Evolutionary conservation across 2,888 invertebrate genomes (phyloP), one percentile per base, ranked within the genome.

Genomic region (Timema cristinae): DNA sequence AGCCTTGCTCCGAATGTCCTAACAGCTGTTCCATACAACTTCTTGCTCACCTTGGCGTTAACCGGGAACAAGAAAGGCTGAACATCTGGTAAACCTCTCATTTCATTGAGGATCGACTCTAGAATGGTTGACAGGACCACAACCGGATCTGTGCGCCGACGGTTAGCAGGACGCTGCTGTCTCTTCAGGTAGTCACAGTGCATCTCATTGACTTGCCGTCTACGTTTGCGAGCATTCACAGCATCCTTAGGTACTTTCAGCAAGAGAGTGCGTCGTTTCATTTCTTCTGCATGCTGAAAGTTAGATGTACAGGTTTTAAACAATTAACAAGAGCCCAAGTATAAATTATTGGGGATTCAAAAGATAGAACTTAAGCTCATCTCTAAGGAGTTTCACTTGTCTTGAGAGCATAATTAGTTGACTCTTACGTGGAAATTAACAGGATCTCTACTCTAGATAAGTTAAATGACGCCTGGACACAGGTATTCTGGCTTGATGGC

Each of bases 1-100:
- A n/a, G n/a, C n/a, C n/a, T n/a, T n/a, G n/a, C n/a, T n/a, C n/a
- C n/a, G n/a, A n/a, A n/a, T n/a, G n/a, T n/a, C n/a, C n/a, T n/a
- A n/a, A n/a, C n/a, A n/a, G n/a, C n/a, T n/a, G 32, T 32, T 32
- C 32, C 32, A 32, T 32, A 32, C 32, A 32, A 32, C 32, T 32
- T 16, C 47, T 32, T 1, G 7, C 16, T 47, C 67, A 77, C 91
- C 85, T 97, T 98, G 11, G 91, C 89, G 84, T 94, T 98, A 50
- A 99, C 98, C 2, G 98, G 97, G 79, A 94, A 92, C 77, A 97
- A 85, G 83, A 99, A 98, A 0, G 94, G 94, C 77, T 94, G 92
- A 11, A 95, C 95, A 80, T 97, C 96, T 0, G 95, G 94, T 81
- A 98, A 82, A 78, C 93, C 93, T 66, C 97, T 86, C 88, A 99